phyloP scores from a whole-genome alignment of 2,888 invertebrate species.

The Hypselothyrea guttata region DNA sequence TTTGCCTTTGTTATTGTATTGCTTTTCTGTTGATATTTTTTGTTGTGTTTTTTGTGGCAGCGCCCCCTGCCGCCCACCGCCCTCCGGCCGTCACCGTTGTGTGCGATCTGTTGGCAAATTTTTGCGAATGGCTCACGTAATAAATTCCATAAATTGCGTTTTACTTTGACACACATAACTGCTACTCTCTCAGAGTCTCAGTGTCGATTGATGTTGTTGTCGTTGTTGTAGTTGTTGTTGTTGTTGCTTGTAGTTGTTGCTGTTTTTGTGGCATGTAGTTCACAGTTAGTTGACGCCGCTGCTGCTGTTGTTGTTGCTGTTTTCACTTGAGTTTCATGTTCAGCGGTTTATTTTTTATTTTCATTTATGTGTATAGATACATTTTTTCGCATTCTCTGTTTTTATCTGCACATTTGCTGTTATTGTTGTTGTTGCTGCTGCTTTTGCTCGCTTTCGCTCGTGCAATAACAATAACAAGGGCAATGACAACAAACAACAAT shows the following conservation, averaged over 20 bases:
- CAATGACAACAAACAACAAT: conserved; percentile 38
- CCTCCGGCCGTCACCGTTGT: conserved; percentile 5
- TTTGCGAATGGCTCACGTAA: conserved; percentile 71
- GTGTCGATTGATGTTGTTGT: conserved; percentile 41
- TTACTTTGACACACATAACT: conserved; percentile 73
- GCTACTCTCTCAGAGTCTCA: conserved; percentile 30
- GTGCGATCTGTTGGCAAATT: conserved; percentile 40
- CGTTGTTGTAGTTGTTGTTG: conserved; percentile 39
- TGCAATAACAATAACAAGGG: conserved; percentile 24
- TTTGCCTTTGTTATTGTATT: not conserved
- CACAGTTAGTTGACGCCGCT: conserved; percentile 55
- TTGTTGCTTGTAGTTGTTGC: conserved; percentile 44
- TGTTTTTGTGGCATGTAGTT: conserved; percentile 60
- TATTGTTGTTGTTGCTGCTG: conserved; percentile 39
- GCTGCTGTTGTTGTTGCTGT: conserved; percentile 42
- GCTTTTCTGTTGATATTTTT: conserved; percentile 1
- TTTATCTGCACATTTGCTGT: conserved; percentile 63
- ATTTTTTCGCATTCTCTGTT: conserved; percentile 47
- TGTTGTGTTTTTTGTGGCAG: conserved; percentile 30
- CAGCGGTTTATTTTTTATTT: conserved; percentile 6
- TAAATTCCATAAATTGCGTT: conserved; percentile 75
- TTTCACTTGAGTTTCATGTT: conserved; percentile 59
- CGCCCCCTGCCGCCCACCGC: conserved; percentile 22
- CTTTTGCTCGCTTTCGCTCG: conserved; percentile 52
- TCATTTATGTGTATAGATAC: conserved; percentile 5